Percentiles rank a stretch among this genome's conserved stretches.
phyloP scores from a whole-genome alignment of 2,888 invertebrate species.

The Sthenelais limicola region DNA sequence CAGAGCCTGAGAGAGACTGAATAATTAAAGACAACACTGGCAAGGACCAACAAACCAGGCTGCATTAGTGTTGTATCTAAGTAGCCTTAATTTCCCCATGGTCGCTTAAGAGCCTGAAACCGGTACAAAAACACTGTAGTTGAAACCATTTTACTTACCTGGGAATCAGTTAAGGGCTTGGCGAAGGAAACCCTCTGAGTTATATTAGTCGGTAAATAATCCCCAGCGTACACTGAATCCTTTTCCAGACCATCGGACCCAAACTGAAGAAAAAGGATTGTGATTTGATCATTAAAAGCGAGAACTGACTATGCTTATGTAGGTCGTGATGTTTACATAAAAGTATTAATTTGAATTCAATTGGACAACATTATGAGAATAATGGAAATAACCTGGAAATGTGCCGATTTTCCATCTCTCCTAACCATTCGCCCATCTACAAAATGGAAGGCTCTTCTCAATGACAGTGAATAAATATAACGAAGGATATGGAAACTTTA shows the following conservation, averaged over 20 bases:
- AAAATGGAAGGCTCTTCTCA: no score
- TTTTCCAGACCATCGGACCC: slow-evolving; percentile 56
- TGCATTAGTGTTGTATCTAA: no score
- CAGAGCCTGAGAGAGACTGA: no score
- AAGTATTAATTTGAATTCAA: not conserved
- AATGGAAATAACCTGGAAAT: slow-evolving; percentile 56
- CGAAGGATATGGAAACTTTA: no score
- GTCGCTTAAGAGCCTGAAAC: no score
- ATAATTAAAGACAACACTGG: no score
- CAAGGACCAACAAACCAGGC: no score
- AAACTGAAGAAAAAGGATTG: slow-evolving; percentile 51
- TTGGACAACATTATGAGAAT: not conserved
- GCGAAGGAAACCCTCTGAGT: slow-evolving; percentile 20
- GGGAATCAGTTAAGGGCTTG: slow-evolving; percentile 1
- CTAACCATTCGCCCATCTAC: slow-evolving; percentile 57
- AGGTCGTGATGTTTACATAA: no score
- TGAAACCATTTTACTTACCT: no score
- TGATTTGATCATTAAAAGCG: not conserved
- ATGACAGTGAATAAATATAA: no score
- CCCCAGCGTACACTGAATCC: slow-evolving; percentile 59
- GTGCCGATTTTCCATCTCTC: slow-evolving; percentile 55
- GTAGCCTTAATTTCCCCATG: no score
- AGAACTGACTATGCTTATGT: not conserved
- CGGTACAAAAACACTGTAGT: no score
- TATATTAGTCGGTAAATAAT: slow-evolving; percentile 56